These are phyloP conservation scores for Stenchaetothrips biformis DNA, from an alignment of 2,888 invertebrate genomes.

Conservation along the genomic window DNA sequence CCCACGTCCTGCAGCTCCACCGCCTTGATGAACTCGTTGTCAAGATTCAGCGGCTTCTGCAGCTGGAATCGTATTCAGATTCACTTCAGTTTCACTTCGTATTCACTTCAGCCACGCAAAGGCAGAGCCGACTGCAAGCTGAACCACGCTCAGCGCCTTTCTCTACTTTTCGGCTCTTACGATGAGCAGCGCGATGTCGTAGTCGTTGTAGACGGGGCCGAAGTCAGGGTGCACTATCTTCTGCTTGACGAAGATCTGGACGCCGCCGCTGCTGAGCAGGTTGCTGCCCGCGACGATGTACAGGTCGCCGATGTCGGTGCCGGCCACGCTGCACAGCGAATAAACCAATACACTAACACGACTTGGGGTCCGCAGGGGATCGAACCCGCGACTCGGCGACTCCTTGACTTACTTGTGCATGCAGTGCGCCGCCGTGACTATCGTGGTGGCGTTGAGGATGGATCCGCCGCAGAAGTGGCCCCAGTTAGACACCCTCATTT, in stretches of 20 bases:
- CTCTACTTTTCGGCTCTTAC: background rate
- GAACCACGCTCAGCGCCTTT: background rate
- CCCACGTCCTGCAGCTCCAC: background rate
- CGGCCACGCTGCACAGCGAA: background rate
- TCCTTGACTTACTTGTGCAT: background rate
- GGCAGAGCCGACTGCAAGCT: background rate
- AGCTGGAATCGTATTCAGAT: background rate
- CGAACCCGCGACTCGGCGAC: background rate
- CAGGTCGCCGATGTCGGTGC: background rate
- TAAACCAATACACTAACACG: too few species aligned
- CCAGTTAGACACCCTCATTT: background rate
- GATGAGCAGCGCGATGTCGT: constrained; percentile 17
- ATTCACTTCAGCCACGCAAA: background rate
- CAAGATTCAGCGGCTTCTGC: background rate
- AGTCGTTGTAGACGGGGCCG: constrained; percentile 8
- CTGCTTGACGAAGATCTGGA: background rate
- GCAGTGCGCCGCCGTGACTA: background rate
- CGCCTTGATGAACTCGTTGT: background rate
- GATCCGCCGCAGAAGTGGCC: constrained; percentile 8
- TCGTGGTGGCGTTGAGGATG: background rate
- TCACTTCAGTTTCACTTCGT: background rate
- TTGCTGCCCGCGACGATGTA: background rate
- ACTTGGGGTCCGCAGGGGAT: background rate
- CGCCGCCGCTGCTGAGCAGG: background rate
- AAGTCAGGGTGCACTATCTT: background rate